These are phyloP conservation scores for Papilio dardanus DNA, from an alignment of 1,140 invertebrate species.

Conservation along the genomic window DNA sequence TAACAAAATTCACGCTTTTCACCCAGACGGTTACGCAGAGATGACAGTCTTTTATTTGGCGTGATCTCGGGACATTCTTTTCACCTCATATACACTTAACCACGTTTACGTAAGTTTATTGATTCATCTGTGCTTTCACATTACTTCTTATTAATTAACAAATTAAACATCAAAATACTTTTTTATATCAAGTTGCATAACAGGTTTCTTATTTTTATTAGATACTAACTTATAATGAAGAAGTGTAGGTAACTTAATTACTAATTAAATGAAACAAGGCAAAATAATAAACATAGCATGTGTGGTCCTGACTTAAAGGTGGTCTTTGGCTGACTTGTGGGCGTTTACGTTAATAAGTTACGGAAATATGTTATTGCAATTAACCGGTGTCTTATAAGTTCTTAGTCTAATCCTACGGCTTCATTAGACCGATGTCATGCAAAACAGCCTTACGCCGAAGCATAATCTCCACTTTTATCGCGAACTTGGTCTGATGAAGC, in stretches of 20 bases:
- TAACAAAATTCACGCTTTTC: neutral
- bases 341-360: too few species aligned
- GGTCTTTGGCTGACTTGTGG: neutral
- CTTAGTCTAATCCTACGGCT: too few species aligned
- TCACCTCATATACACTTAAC: neutral
- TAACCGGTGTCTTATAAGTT: too few species aligned
- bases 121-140: neutral
- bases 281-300: neutral
- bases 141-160: neutral
- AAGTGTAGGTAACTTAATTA: neutral
- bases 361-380: too few species aligned
- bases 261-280: neutral
- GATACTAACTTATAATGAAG: neutral
- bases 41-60: neutral
- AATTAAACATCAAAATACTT: neutral
- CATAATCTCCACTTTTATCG: too few species aligned
- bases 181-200: neutral
- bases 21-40: neutral
- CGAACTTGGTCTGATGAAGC: too few species aligned
- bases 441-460: too few species aligned
- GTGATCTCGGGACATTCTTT: neutral
- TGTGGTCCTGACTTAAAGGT: neutral
- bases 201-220: neutral
- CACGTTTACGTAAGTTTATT: neutral
- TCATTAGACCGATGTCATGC: too few species aligned